Base-by-base conservation (phyloP, 2,888 invertebrate genomes). In the Agonum fuliginosum region DNA sequence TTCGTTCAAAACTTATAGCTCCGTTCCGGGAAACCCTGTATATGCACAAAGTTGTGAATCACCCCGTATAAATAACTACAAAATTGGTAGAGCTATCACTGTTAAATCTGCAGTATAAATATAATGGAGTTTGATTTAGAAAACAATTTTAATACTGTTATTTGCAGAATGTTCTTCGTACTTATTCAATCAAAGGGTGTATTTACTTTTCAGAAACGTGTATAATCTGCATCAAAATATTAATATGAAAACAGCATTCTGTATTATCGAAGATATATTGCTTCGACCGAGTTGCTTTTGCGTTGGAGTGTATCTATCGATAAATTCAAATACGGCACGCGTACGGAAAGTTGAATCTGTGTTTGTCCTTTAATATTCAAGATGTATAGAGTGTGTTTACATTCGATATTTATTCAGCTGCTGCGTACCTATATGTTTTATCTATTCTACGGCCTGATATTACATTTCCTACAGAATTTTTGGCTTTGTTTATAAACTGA, bases 341-440 rank as follows among this genome's bases (percentile, higher is more conserved):
- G 58, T n/a, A 27, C 72, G 20, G 54, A 34, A 72, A 72, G 58
- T 58, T 14, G 58, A 72, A 54, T 51, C 72, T 37, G 12, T 72
- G 72, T 72, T 72, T 72, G 72, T 72, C 72, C 17, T 72, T 72
- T 58, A 58, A 72, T 72, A 72, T 72, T 72, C 34, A 72, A 72
- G 72, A 72, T 41, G 41, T 72, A 72, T 58, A 22, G 37, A 58
- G 22, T 58, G 19, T 72, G 72, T 72, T 72, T 72, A 72, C 72
- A 37, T 58, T 37, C 22, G 41, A 72, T 72, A 58, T 72, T 72
- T 72, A 72, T 72, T 54, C 72, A 72, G 58, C 41, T 58, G 71
- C 46, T 70, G 20, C 19, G 12, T 51, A 71, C 19, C 17, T 34
- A 71, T 46, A 71, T 54, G 6, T 48, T 14, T 48, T 43, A 67